Conservation (phyloP, 2,797 vertebrate genomes). For the Myotis pilosus region DNA sequence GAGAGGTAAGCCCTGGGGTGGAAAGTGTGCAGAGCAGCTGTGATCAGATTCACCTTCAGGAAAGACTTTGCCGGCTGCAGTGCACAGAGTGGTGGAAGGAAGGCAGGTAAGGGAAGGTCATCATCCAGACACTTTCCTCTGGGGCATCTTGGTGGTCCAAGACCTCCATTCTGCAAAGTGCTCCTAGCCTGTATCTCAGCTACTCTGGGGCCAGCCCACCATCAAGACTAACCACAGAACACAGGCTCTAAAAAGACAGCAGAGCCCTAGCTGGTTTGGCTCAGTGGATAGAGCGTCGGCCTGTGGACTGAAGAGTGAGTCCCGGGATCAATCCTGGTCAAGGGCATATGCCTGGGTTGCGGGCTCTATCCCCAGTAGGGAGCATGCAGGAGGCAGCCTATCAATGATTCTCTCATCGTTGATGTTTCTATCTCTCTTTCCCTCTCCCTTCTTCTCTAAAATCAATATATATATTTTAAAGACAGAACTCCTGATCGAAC, state of each 20-base stretch:
- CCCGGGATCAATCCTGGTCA: no score
- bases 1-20: not conserved
- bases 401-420: no score
- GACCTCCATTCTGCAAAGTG: not conserved
- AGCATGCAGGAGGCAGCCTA: no score
- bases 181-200: not conserved
- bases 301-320: no score
- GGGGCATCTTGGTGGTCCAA: not conserved
- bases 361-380: no score
- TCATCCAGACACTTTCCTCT: not conserved
- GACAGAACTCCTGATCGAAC: not conserved
- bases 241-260: not conserved
- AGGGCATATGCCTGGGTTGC: no score
- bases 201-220: not conserved
- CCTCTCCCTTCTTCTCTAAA: no score
- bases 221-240: not conserved
- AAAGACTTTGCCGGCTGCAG: not conserved
- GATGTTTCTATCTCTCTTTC: no score
- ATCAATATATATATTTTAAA: no score
- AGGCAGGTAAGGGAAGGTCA: not conserved
- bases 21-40: not conserved
- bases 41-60: not conserved
- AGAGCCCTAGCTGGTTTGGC: no score
- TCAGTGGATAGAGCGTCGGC: no score
- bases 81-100: not conserved